A percentile compares a stretch with the other conserved stretches of the same genome.
Conservation (phyloP, 2,888 invertebrate species). For the Alloscopus bannaensis region DNA sequence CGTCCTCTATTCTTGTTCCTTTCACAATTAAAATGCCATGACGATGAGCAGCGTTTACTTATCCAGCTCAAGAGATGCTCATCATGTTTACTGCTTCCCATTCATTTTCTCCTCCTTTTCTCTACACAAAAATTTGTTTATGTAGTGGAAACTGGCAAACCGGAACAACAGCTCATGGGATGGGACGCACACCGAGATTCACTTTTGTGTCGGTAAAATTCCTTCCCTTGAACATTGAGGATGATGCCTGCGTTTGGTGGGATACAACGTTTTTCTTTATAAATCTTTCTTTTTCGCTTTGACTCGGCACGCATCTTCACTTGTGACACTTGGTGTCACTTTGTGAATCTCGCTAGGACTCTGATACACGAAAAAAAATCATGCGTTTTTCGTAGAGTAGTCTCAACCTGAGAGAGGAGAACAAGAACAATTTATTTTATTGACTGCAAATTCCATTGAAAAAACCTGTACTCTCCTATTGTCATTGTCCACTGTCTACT, state of each 20-base stretch:
- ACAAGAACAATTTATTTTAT: constrained; percentile 66
- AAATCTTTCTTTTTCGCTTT: neutral
- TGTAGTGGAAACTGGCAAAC: constrained; percentile 35
- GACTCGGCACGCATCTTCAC: constrained; percentile 49
- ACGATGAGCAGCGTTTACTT: neutral
- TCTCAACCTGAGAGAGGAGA: constrained; percentile 42
- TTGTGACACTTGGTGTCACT: constrained; percentile 50
- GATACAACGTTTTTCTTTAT: too few relatives aligned
- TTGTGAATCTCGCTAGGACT: constrained; percentile 32
- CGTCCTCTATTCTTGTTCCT: neutral
- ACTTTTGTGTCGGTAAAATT: too few relatives aligned
- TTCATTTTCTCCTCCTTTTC: constrained; percentile 3
- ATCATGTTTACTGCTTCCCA: constrained; percentile 5
- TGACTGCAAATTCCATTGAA: constrained; percentile 65
- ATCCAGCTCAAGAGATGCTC: constrained; percentile 27
- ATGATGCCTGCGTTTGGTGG: neutral
- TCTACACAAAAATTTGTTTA: too few relatives aligned
- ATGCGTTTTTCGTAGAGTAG: constrained; percentile 30
- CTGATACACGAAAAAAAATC: constrained; percentile 56
- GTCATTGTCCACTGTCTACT: constrained; percentile 43
- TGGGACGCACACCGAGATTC: constrained; percentile 24
- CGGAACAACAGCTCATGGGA: constrained; percentile 49
- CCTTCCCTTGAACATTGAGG: neutral
- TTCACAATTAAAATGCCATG: constrained; percentile 20
- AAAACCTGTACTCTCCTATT: constrained; percentile 62